Evolutionary conservation across 2,888 invertebrate species (phyloP), one percentile per base, ranked within the genome.

Genomic region (Leptogaster cylindrica): DNA sequence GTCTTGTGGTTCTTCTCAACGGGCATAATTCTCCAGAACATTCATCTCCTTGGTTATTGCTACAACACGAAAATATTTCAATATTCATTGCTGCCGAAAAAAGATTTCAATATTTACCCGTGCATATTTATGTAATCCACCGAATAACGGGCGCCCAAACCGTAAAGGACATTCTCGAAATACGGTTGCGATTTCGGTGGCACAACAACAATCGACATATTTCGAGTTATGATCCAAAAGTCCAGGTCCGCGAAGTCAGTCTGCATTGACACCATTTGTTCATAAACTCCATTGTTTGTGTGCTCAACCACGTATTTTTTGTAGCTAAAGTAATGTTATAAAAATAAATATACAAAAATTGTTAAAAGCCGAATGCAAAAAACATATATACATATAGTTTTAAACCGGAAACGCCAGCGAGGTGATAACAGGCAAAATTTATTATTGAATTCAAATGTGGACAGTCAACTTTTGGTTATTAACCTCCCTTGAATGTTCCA

Each of bases 181-280:
- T 73, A 68, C 0, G 72, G 67, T 65, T 78, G 76, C 55, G 73
- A 70, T 20, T 66, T 63, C 0, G 80, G 79, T 7, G 76, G 72
- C n/a, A 79, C 80, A 2, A 79, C 75, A 28, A 81, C 73, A 3
- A 81, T 75, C 67, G 80, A 79, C 73, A 76, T 73, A 66, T 80
- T 80, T 3, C 77, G 75, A 10, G 81, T 75, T 4, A 80, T 72
- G 27, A 79, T 71, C 81, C 81, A 80, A 66, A 80, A 80, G 68
- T 80, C 80, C 68, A 80, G 69, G 27, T 75, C 73, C 2, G 75
- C 73, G 23, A 74, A 75, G 7, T 74, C 74, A 1, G 75, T 76
- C 71, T 79, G 79, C 51, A 81, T 67, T 18, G 77, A 75, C 10
- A 81, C 76, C 77, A 80, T 75, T 44, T 78, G 77, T 1, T 73